These are phyloP conservation scores for Trilocha varians DNA, from an alignment of 2,888 invertebrate genomes.

Conservation along the genomic window DNA sequence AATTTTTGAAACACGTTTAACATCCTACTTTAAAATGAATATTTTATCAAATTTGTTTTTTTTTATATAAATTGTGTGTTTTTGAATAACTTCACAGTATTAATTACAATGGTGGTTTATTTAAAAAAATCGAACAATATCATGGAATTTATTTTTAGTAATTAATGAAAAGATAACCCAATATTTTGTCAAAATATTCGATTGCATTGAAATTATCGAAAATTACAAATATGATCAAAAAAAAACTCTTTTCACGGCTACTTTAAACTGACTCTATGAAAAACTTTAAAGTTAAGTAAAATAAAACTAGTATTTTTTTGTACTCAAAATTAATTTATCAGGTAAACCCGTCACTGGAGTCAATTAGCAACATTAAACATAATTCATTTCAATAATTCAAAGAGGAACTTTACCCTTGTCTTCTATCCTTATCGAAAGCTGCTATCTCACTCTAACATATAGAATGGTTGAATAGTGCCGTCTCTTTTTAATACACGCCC, in stretches of 20 bases:
- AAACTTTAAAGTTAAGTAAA: neutral
- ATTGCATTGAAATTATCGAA: no score
- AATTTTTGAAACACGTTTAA: neutral
- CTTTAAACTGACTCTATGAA: neutral
- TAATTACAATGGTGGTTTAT: no score
- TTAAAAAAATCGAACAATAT: no score
- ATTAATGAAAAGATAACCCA: no score
- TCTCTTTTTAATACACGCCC: slow-evolving; percentile 33
- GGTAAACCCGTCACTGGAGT: slow-evolving; percentile 21
- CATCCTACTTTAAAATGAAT: neutral
- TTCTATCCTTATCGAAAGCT: slow-evolving; percentile 20
- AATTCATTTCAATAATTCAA: slow-evolving; percentile 54
- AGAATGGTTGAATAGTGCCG: slow-evolving; percentile 16
- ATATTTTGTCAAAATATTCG: no score
- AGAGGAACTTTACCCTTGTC: slow-evolving; percentile 40
- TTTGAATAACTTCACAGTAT: no score
- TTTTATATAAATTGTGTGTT: no score
- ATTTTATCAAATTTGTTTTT: no score
- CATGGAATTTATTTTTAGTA: no score
- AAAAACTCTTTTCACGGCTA: no score
- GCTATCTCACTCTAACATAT: slow-evolving; percentile 19
- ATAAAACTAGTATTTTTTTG: neutral
- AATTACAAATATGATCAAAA: no score
- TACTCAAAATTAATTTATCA: slow-evolving; percentile 25
- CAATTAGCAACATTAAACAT: slow-evolving; percentile 53